Percentiles rank a stretch among this genome's conserved stretches.
Evolutionary conservation across 2,888 invertebrate species (phyloP).

Genomic region (Girardia tigrina): DNA sequence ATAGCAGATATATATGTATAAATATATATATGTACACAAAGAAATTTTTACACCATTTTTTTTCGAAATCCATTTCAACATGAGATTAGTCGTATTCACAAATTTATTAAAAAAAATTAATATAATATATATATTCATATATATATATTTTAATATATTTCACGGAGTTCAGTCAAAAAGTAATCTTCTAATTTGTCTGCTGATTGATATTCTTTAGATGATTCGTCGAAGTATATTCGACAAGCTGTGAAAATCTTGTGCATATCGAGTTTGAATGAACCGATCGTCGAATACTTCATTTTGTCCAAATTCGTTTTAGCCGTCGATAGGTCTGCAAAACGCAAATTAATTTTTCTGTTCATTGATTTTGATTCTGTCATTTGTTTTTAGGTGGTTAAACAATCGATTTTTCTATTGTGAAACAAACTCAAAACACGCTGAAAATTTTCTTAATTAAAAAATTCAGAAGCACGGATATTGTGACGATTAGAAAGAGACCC

Average conservation of each 20-base stretch:
- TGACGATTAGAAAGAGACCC: too few relatives aligned
- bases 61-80: too few relatives aligned
- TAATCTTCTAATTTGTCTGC: slow-evolving; percentile 9
- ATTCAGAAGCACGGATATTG: too few relatives aligned
- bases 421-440: too few relatives aligned
- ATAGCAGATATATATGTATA: not conserved
- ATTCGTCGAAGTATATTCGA: not conserved
- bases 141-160: not conserved
- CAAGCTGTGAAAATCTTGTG: slow-evolving; percentile 2
- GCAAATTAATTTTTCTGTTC: too few relatives aligned
- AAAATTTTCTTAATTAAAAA: too few relatives aligned
- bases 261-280: slow-evolving; percentile 14
- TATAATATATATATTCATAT: not conserved
- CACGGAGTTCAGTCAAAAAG: slow-evolving; percentile 20
- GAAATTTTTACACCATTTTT: too few relatives aligned
- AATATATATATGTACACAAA: not conserved
- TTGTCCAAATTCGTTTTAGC: not conserved
- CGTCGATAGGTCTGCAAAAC: not conserved
- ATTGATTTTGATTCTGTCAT: too few relatives aligned
- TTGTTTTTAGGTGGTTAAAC: too few relatives aligned
- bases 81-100: not conserved
- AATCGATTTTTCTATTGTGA: too few relatives aligned
- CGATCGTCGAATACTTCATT: slow-evolving; percentile 2
- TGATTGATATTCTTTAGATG: not conserved
- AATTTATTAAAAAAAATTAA: not conserved